phyloP scores from a whole-genome alignment of 2,113 vertebrate genomes.

The Thymallus thymallus region DNA sequence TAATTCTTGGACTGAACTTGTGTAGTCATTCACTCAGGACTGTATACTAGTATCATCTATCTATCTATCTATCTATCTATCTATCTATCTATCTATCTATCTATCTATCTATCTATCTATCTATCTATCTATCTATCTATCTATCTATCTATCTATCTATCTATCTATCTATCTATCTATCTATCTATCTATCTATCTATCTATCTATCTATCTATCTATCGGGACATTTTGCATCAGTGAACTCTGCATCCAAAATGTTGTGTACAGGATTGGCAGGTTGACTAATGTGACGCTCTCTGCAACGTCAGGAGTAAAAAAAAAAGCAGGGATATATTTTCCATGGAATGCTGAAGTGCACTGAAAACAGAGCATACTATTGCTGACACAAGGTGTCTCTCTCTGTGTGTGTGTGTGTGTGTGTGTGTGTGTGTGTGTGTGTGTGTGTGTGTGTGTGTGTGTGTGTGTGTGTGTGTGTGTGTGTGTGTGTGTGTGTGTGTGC shows the following conservation, averaged over 20 bases:
- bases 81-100: too few species aligned
- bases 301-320: background rate
- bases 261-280: background rate
- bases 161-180: too few species aligned
- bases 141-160: too few species aligned
- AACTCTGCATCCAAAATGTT: background rate
- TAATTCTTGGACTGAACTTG: too few species aligned
- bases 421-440: slow-evolving; percentile 7
- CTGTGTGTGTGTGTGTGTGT: slow-evolving; percentile 15
- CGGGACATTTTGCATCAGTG: background rate
- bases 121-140: too few species aligned
- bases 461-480: slow-evolving; percentile 23
- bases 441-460: slow-evolving; percentile 6
- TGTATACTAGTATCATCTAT: too few species aligned
- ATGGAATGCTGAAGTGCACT: background rate
- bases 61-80: too few species aligned
- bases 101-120: too few species aligned
- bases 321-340: background rate
- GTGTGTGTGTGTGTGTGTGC: slow-evolving; percentile 42
- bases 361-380: background rate
- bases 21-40: too few species aligned
- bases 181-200: too few species aligned
- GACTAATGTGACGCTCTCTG: background rate
- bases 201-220: background rate
- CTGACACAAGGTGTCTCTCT: background rate